Evolutionary conservation across 2,888 invertebrate genomes (phyloP).

Genomic region (Leptodirus hochenwartii): DNA sequence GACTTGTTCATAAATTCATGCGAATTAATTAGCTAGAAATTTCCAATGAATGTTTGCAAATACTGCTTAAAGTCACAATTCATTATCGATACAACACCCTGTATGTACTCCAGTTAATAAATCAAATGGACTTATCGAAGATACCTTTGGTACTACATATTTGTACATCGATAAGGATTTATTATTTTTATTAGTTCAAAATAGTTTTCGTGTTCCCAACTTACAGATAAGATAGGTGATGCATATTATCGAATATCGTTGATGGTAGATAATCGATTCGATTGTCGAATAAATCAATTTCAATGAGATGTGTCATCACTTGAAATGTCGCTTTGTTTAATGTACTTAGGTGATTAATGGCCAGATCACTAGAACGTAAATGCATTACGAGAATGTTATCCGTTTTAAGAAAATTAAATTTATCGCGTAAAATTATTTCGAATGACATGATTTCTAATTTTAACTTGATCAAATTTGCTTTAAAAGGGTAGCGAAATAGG

Average conservation of each 20-base stretch:
- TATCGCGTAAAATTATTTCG: too few species aligned
- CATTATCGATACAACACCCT: too few species aligned
- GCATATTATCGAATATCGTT: slow-evolving; percentile 42
- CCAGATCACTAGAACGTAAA: slow-evolving; percentile 55
- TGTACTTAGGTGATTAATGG: slow-evolving; percentile 47
- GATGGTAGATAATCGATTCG: slow-evolving; percentile 45
- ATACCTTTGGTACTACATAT: too few species aligned
- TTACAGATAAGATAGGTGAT: slow-evolving; percentile 45
- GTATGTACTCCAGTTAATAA: too few species aligned
- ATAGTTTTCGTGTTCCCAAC: slow-evolving; percentile 24
- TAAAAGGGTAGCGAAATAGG: too few species aligned
- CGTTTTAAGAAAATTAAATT: not conserved
- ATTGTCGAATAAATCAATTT: slow-evolving; percentile 58
- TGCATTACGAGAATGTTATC: slow-evolving; percentile 1
- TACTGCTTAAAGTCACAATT: too few species aligned
- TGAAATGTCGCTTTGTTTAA: slow-evolving; percentile 51
- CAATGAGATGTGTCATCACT: slow-evolving; percentile 40
- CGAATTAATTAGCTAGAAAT: too few species aligned
- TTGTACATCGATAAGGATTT: slow-evolving; percentile 2
- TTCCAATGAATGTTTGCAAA: too few species aligned
- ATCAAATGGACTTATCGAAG: too few species aligned
- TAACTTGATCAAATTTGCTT: too few species aligned
- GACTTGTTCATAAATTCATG: too few species aligned
- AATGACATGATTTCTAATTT: too few species aligned
- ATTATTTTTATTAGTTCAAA: not conserved